Conservation (phyloP, 1,140 invertebrate species). For the Hycleus phaleratus region DNA sequence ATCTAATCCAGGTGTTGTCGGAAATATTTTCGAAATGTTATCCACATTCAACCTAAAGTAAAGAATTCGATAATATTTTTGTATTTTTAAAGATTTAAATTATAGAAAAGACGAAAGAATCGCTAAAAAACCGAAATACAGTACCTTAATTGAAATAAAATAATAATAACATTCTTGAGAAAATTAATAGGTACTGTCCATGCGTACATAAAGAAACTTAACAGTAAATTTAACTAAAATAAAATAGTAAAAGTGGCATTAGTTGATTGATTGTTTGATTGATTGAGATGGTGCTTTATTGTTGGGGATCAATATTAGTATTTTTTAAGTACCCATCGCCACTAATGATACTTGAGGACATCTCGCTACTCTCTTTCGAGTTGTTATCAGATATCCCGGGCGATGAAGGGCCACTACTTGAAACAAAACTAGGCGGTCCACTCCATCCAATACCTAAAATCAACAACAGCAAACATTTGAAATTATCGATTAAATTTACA, state of each 20-base stretch:
- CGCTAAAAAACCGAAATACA: neutral
- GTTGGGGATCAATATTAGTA: constrained; percentile 5
- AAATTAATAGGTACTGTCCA: neutral
- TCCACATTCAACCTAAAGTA: constrained; percentile 31
- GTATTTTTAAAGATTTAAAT: neutral
- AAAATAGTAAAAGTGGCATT: constrained; percentile 6
- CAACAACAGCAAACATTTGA: neutral
- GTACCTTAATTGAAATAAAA: neutral
- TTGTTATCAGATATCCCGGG: constrained; percentile 48
- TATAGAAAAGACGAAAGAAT: neutral
- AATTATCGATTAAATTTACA: neutral
- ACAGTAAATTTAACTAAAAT: constrained; percentile 1
- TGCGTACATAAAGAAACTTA: constrained; percentile 8
- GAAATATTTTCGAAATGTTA: constrained; percentile 47
- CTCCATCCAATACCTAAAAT: constrained; percentile 47
- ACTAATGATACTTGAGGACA: constrained; percentile 56
- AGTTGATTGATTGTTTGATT: neutral
- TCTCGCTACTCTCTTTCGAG: constrained; percentile 52
- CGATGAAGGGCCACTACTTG: constrained; percentile 61
- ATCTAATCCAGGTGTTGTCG: constrained; percentile 46
- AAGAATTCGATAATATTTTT: neutral
- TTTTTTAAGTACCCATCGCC: constrained; percentile 49
- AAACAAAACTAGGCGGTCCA: constrained; percentile 52
- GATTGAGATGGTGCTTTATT: constrained; percentile 1
- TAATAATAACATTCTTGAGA: neutral